Evolutionary conservation across 2,797 vertebrate species (phyloP), one percentile per base, ranked within the genome.

Genomic region (Glossophaga mutica): DNA sequence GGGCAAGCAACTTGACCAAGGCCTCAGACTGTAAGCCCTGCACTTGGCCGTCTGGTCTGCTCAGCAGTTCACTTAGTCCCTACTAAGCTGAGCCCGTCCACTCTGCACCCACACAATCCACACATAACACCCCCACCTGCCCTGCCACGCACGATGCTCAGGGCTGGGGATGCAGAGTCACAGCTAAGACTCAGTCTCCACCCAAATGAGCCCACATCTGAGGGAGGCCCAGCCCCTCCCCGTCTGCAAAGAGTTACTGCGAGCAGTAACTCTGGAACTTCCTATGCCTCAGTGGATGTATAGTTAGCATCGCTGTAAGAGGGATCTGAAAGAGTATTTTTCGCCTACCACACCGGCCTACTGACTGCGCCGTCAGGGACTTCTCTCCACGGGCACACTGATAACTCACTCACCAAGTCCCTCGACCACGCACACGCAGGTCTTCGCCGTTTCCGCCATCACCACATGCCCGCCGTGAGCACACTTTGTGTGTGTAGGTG

Each of bases 371-470:
- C 12, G 16, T 21, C 32, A 1, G 5, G 78, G 59, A 26, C 32
- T 37, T 5, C 29, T 19, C 24, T 21, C 44, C 16, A 0, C 21
- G 71, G 29, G n/a, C 42, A 50, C 42, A 29, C 15, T 39, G 67
- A 14, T 22, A 22, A 24, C 2, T 46, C 42, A 11, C 34, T 46
- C 4, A 39, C 9, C 50, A 1, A 46, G 32, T 4, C 15, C n/a
- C 24, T 29, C 8, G 2, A 1, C 5, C 32, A 48, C 0, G 32
- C 26, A 9, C 50, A n/a, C 7, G 5, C 12, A 39, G n/a, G n/a
- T 22, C 1, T 0, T 6, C 5, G 26, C 16, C 0, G 0, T 32
- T 57, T 48, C 78, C 15, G 32, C 71, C 12, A 0, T 26, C 19
- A 4, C 7, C 3, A 3, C 21, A 39, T 57, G n/a, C 37, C 48